Evolutionary conservation across 2,113 vertebrate genomes (phyloP).

Genomic region (Takifugu flavidus): DNA sequence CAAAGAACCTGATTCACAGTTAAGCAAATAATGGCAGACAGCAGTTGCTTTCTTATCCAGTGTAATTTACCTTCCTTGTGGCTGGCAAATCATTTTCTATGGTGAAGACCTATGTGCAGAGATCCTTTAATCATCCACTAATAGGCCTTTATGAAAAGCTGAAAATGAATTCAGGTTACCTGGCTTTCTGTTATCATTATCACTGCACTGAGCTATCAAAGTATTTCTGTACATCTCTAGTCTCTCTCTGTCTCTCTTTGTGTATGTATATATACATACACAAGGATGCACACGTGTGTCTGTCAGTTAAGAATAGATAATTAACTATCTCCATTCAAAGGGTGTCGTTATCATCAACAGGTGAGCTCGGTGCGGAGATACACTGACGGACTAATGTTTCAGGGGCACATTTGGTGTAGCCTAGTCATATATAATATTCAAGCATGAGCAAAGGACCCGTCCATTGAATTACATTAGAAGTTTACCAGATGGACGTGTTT

Average conservation of each 20-base stretch:
- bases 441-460: slow-evolving; percentile 17
- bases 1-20: slow-evolving; percentile 58
- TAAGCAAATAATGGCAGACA: slow-evolving; percentile 64
- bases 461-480: slow-evolving; percentile 36
- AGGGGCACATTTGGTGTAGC: slow-evolving; percentile 2
- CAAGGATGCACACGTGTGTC: too few relatives aligned
- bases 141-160: slow-evolving; percentile 73
- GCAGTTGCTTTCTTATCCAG: slow-evolving; percentile 58
- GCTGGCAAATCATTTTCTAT: slow-evolving; percentile 63
- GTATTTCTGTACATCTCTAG: slow-evolving; percentile 53
- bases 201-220: slow-evolving; percentile 63
- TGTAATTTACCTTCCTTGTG: slow-evolving; percentile 60
- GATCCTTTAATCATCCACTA: slow-evolving; percentile 74
- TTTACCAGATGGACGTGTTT: slow-evolving; percentile 76
- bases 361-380: slow-evolving; percentile 42
- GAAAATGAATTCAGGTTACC: slow-evolving; percentile 72
- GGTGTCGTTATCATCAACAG: slow-evolving; percentile 48
- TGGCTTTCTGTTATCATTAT: slow-evolving; percentile 66
- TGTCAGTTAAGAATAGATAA: too few relatives aligned
- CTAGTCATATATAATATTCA: too few relatives aligned
- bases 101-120: slow-evolving; percentile 58
- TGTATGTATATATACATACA: slow-evolving; percentile 1
- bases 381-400: slow-evolving; percentile 36
- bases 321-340: too few relatives aligned
- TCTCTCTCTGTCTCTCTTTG: slow-evolving; percentile 19